Conservation (phyloP, 2,888 invertebrate genomes). For the Chesias legatella region DNA sequence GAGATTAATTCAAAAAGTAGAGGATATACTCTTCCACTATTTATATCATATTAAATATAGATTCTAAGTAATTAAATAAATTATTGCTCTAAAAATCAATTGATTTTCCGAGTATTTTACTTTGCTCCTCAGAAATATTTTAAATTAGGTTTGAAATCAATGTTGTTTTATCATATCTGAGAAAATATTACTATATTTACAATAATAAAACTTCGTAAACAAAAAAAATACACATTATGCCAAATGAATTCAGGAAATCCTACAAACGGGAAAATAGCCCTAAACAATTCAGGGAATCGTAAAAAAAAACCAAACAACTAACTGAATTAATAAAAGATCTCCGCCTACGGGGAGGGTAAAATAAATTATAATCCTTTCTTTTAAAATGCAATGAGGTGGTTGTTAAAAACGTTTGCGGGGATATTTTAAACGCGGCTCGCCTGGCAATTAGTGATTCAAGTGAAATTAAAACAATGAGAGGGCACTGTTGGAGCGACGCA, state of each 20-base stretch:
- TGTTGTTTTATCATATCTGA: no score
- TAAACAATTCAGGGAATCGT: slow-evolving; percentile 32
- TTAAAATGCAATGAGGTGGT: slow-evolving; percentile 80
- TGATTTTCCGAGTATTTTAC: no score
- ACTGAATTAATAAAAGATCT: slow-evolving; percentile 71
- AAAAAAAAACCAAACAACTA: slow-evolving; percentile 50
- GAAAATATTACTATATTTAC: no score
- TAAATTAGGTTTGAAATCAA: no score
- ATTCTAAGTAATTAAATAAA: no score
- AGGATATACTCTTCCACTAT: no score
- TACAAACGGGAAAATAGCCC: slow-evolving; percentile 23
- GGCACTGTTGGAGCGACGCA: slow-evolving; percentile 45
- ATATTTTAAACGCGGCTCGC: slow-evolving; percentile 71
- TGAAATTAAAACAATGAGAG: slow-evolving; percentile 75
- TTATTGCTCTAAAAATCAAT: no score
- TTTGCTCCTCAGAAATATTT: no score
- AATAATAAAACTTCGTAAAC: slow-evolving; percentile 2
- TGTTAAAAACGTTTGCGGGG: slow-evolving; percentile 75
- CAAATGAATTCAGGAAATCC: slow-evolving; percentile 17
- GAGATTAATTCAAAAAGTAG: no score
- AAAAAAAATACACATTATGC: slow-evolving; percentile 8
- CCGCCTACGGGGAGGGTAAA: slow-evolving; percentile 54
- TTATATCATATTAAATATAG: no score
- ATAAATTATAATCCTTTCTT: slow-evolving; percentile 79
- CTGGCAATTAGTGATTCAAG: slow-evolving; percentile 74